A percentile compares a stretch with the other conserved stretches of the same genome.
These are phyloP conservation scores for Erebia ligea DNA, from an alignment of 2,888 invertebrate genomes.

Conservation along the genomic window DNA sequence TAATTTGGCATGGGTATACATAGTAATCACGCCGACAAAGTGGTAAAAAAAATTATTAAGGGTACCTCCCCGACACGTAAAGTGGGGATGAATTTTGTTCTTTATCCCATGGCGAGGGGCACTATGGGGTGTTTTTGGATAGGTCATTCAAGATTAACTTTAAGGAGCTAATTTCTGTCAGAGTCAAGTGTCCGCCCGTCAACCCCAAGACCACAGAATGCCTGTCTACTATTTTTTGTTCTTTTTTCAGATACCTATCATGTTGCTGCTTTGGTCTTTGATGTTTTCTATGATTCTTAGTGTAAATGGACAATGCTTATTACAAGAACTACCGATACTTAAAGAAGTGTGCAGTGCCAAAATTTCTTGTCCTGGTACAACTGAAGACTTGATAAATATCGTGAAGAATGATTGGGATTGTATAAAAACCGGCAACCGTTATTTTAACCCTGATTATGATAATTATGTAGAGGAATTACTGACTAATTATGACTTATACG, in stretches of 20 bases:
- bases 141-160: too few relatives aligned
- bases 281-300: not conserved
- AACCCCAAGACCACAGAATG: too few relatives aligned
- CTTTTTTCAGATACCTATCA: constrained; percentile 24
- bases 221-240: too few relatives aligned
- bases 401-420: constrained; percentile 23
- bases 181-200: too few relatives aligned
- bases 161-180: too few relatives aligned
- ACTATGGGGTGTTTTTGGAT: too few relatives aligned
- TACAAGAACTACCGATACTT: not conserved
- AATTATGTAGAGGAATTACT: not conserved
- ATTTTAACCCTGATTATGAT: not conserved
- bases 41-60: too few relatives aligned
- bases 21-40: too few relatives aligned
- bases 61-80: too few relatives aligned
- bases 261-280: constrained; percentile 1
- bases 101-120: too few relatives aligned
- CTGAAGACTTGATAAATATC: not conserved
- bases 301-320: constrained; percentile 5
- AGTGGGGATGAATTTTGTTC: too few relatives aligned
- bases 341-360: constrained; percentile 14
- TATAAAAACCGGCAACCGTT: not conserved
- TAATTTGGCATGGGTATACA: too few relatives aligned
- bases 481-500: constrained; percentile 8
- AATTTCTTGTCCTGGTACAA: constrained; percentile 11